Conservation (phyloP, 2,797 vertebrate genomes). For the Brotogeris chrysoptera region DNA sequence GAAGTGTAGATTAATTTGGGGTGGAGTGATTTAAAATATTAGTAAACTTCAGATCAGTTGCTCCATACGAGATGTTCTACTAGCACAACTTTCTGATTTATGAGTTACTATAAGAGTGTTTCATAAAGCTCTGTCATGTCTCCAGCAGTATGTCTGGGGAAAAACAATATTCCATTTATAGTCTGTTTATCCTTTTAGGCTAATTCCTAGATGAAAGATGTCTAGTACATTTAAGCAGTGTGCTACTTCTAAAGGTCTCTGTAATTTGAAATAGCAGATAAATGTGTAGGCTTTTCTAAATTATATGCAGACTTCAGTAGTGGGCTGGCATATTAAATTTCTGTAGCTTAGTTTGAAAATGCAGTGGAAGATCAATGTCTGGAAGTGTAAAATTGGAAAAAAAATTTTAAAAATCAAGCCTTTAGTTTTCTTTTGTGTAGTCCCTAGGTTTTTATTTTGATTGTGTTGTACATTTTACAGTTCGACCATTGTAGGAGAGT, state of each 20-base stretch:
- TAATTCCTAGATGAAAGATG: not conserved
- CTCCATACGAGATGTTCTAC: not conserved
- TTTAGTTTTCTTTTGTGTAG: not conserved
- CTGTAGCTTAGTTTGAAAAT: not conserved
- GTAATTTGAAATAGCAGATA: not conserved
- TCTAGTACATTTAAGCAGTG: not conserved
- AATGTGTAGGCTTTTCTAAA: not conserved
- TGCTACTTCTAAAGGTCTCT: not conserved
- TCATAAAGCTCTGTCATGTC: not conserved
- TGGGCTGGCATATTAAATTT: not conserved
- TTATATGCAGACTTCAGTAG: not conserved
- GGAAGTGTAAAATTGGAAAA: not conserved
- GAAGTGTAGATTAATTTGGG: not conserved
- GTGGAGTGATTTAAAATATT: not conserved
- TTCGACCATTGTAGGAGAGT: not conserved
- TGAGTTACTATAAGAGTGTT: not conserved
- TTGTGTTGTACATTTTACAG: not conserved
- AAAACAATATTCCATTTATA: not conserved
- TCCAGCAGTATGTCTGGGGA: not conserved
- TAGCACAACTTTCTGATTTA: not conserved
- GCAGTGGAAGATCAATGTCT: not conserved
- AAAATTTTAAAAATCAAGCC: not conserved
- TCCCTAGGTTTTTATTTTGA: not conserved
- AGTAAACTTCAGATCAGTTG: not conserved
- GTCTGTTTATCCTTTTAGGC: not conserved